These are phyloP conservation scores for Myrmophylax atrothorax DNA, from an alignment of 2,113 vertebrate species.

Conservation along the genomic window DNA sequence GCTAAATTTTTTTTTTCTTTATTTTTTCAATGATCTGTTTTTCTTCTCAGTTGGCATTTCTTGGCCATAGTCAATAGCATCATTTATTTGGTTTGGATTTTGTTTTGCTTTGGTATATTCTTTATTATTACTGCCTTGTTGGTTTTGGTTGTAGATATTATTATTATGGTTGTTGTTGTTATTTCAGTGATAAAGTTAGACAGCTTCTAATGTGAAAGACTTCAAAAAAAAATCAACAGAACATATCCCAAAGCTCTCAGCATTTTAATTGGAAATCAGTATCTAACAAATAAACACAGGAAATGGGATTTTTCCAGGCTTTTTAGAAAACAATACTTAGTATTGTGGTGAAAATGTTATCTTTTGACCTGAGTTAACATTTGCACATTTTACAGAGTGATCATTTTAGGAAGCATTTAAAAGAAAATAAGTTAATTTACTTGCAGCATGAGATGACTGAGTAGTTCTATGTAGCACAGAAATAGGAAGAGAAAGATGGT, in stretches of 20 bases:
- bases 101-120: neutral
- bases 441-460: neutral
- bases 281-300: neutral
- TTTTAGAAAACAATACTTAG: neutral
- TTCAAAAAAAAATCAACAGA: neutral
- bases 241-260: neutral
- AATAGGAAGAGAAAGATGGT: neutral
- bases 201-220: neutral
- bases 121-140: neutral
- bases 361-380: neutral
- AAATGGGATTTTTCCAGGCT: neutral
- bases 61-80: neutral
- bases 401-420: neutral
- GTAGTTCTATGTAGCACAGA: neutral
- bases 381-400: neutral
- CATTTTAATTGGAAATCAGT: neutral
- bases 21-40: neutral
- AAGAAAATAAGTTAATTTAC: neutral
- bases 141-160: neutral
- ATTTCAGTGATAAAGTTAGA: neutral
- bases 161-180: neutral
- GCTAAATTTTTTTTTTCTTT: rapidly evolving
- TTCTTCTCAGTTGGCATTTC: neutral
- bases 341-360: neutral
- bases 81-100: neutral